Percentiles rank a stretch among this genome's conserved stretches.
phyloP scores from a whole-genome alignment of 2,888 invertebrate genomes.

The Xestia sexstrigata region DNA sequence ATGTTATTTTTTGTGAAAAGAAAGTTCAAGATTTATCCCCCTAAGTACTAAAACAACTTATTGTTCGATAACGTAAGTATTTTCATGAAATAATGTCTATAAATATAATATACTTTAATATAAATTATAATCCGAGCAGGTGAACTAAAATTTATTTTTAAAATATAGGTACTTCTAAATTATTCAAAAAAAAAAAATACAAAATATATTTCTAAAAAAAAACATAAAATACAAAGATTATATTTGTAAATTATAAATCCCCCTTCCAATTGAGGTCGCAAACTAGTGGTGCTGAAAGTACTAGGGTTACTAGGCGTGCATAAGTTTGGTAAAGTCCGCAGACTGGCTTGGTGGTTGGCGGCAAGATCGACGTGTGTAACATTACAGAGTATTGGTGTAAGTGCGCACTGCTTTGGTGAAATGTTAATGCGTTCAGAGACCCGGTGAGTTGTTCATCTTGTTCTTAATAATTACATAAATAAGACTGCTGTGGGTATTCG shows the following conservation, averaged over 20 bases:
- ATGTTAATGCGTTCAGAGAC: slow-evolving; percentile 88
- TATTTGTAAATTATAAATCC: slow-evolving; percentile 1
- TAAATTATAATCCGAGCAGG: neutral
- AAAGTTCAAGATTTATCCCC: neutral
- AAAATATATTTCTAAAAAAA: neutral
- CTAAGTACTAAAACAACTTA: neutral
- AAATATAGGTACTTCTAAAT: no score
- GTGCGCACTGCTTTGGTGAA: slow-evolving; percentile 90
- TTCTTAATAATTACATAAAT: slow-evolving; percentile 82
- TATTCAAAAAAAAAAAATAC: neutral
- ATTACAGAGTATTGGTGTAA: slow-evolving; percentile 86
- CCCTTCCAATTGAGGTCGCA: slow-evolving; percentile 78
- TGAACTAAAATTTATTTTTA: neutral
- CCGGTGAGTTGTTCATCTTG: slow-evolving; percentile 89
- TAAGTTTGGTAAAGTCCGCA: slow-evolving; percentile 89
- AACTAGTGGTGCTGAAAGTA: slow-evolving; percentile 80
- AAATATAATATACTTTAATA: neutral
- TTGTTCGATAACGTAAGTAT: neutral
- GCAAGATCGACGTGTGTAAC: slow-evolving; percentile 87
- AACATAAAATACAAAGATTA: neutral
- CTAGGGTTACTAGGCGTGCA: slow-evolving; percentile 87
- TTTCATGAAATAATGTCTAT: neutral
- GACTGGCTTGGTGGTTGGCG: slow-evolving; percentile 88
- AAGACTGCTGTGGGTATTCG: slow-evolving; percentile 61
- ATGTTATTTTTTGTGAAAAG: no score